Conservation (phyloP, 2,797 vertebrate species). For the Poecilia wingei region DNA sequence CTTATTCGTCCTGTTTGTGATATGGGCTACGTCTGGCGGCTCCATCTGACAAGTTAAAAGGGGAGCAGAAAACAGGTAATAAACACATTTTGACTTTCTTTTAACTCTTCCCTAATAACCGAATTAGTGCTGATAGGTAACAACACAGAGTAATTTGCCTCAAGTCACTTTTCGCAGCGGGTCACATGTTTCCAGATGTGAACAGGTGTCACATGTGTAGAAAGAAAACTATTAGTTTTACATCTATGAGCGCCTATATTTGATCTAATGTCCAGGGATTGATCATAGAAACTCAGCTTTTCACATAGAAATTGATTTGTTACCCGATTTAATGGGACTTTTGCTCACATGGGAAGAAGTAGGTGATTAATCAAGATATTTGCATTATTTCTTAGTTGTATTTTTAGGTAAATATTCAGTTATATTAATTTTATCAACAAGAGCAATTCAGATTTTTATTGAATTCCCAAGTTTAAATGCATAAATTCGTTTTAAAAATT, state of each 20-base stretch:
- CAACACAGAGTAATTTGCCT: background rate
- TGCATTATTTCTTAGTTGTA: background rate
- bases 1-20: conserved; percentile 10
- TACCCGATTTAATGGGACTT: no score
- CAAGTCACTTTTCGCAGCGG: background rate
- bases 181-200: conserved; percentile 57
- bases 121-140: no score
- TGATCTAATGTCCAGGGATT: background rate
- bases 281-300: background rate
- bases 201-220: conserved; percentile 44
- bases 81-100: background rate
- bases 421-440: background rate
- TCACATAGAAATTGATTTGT: background rate
- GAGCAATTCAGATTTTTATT: background rate
- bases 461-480: background rate
- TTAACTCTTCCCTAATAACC: background rate
- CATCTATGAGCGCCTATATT: background rate
- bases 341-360: background rate
- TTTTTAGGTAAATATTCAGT: background rate
- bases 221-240: background rate
- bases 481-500: background rate
- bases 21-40: conserved; percentile 57
- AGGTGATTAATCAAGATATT: background rate
- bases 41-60: conserved; percentile 42
- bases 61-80: conserved; percentile 55